phyloP scores from a whole-genome alignment of 2,888 invertebrate species.

The Stenurella melanura region DNA sequence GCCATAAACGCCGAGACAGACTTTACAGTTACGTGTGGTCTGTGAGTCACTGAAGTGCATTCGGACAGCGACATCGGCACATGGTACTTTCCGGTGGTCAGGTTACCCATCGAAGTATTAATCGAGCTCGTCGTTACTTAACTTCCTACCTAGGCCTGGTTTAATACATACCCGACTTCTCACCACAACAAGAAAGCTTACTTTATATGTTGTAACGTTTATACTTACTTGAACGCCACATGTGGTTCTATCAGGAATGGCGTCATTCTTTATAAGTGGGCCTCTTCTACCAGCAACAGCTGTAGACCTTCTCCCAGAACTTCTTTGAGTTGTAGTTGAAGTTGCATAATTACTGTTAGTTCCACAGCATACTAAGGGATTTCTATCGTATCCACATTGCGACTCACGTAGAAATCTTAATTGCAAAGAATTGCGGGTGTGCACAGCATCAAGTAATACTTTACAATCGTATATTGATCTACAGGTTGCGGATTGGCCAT shows the following conservation, averaged over 20 bases:
- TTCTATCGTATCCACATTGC: conserved; percentile 75
- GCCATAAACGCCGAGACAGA: no score
- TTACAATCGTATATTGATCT: conserved; percentile 75
- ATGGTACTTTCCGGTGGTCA: no score
- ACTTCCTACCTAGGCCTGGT: no score
- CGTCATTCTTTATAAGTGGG: conserved; percentile 42
- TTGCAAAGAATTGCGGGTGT: conserved; percentile 63
- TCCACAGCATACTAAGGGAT: conserved; percentile 73
- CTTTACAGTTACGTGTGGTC: no score
- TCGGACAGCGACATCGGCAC: no score
- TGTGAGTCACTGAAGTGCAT: no score
- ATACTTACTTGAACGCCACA: conserved; percentile 66
- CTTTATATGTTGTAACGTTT: no score
- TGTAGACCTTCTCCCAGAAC: background rate
- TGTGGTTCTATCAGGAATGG: conserved; percentile 59
- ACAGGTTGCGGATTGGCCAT: conserved; percentile 73
- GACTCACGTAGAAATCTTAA: conserved; percentile 73
- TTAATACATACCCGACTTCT: no score
- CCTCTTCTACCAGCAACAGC: background rate
- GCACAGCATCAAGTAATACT: conserved; percentile 70
- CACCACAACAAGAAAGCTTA: no score
- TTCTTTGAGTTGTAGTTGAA: background rate
- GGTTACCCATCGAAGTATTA: no score
- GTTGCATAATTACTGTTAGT: conserved; percentile 51
- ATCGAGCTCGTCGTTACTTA: no score